Base-by-base conservation (phyloP, 2,797 vertebrate species). In the Parambassis ranga region DNA sequence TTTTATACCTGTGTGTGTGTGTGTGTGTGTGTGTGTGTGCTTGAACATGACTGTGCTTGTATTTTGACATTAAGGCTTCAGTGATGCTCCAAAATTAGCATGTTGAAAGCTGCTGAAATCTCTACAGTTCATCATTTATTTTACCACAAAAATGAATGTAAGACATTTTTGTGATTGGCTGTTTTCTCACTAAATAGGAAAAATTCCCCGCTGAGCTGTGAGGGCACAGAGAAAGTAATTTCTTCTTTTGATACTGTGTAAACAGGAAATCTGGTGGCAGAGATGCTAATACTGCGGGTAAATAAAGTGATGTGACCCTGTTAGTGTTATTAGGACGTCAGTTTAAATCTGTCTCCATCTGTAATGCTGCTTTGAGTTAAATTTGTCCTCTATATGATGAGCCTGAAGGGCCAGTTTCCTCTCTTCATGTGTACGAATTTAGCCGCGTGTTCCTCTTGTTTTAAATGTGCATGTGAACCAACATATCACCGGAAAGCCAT, bases 201-300 rank as follows among this genome's bases (percentile, higher is more conserved):
- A 3, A 69, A 66, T 79, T 83, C 74, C 61, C 50, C 43, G 39
- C 59, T 62, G 41, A 67, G 26, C 24, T 48, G 23, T 37, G 35
- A 60, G 16, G 16, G 19, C 43, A 47, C 33, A 71, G 52, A 58
- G 64, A 73, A 77, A 47, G 6, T 60, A 9, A 5, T 75, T 72
- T 77, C 24, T 77, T 63, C 53, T 68, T 81, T 63, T 77, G 30
- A 83, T 55, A 41, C 68, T 72, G 79, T 75, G 79, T 75, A 74
- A 86, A 83, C 84, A 85, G 79, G 79, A 89, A 82, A 75, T 59
- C 57, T 69, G 63, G 32, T 33, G 11, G 38, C 36, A 41, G 49
- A 82, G 62, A 68, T 19, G 31, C 43, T 24, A 11, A 30, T 19
- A 10, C 24, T 48, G 5, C 10, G 10, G 4, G 22, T 59, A 71